Conservation (phyloP, 2,113 vertebrate genomes). For the Leptobrachium ailaonicum region DNA sequence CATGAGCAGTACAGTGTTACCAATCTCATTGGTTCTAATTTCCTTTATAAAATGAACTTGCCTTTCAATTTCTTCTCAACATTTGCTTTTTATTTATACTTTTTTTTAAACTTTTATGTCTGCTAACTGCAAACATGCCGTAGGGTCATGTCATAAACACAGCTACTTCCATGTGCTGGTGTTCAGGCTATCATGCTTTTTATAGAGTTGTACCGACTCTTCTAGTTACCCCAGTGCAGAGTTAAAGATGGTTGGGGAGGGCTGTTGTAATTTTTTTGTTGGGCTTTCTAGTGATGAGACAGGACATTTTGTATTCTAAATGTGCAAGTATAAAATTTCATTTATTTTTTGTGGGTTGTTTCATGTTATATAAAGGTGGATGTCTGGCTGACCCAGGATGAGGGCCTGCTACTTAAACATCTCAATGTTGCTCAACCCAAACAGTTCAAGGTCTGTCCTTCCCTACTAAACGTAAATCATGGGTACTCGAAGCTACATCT, state of each 20-base stretch:
- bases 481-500: background rate
- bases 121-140: slow-evolving; percentile 45
- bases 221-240: slow-evolving; percentile 18
- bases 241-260: background rate
- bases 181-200: slow-evolving; percentile 65
- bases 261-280: slow-evolving; percentile 50
- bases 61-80: slow-evolving; percentile 45
- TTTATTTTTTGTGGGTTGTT: slow-evolving; percentile 19
- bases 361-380: slow-evolving; percentile 41
- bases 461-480: slow-evolving; percentile 6
- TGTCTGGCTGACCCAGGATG: slow-evolving; percentile 59
- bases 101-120: slow-evolving; percentile 21
- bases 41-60: slow-evolving; percentile 56
- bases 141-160: slow-evolving; percentile 62
- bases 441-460: slow-evolving; percentile 46
- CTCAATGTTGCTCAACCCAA: slow-evolving; percentile 57
- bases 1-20: background rate
- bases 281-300: slow-evolving; percentile 8
- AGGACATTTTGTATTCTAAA: slow-evolving; percentile 56
- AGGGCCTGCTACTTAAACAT: slow-evolving; percentile 58
- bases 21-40: slow-evolving; percentile 47
- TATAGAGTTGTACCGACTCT: slow-evolving; percentile 66
- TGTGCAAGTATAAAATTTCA: slow-evolving; percentile 60
- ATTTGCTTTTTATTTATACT: background rate
- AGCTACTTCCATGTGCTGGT: slow-evolving; percentile 66